phyloP scores from a whole-genome alignment of 1,140 invertebrate genomes.

The Ylistrum balloti region DNA sequence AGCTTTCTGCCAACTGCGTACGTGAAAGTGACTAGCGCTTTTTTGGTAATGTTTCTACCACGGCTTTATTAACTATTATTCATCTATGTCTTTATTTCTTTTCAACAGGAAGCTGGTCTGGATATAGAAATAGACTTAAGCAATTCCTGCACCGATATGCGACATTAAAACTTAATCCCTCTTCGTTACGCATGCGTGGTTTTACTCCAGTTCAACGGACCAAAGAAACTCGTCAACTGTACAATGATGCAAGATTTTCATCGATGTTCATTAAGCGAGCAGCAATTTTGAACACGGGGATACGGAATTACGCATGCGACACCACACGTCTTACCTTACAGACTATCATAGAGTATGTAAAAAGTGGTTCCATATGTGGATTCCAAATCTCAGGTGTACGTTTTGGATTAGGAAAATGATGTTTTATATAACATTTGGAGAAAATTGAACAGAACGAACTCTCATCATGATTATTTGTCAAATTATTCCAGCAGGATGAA shows the following conservation, averaged over 20 bases:
- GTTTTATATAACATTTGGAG: no score
- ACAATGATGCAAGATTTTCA: neutral
- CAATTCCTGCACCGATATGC: neutral
- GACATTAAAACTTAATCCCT: neutral
- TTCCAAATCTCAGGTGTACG: neutral
- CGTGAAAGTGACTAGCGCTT: no score
- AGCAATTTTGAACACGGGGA: neutral
- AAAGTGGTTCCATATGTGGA: neutral
- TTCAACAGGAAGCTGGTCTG: neutral
- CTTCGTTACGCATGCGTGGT: neutral
- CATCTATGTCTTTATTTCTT: neutral
- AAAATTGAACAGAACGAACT: no score
- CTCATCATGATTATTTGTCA: no score
- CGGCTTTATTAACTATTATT: no score
- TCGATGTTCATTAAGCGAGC: neutral
- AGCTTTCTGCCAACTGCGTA: no score
- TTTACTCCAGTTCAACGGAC: neutral
- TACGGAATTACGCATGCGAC: neutral
- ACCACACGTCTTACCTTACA: neutral
- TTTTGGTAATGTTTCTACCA: no score
- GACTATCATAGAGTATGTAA: constrained; percentile 22
- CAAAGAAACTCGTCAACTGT: neutral
- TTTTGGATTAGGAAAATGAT: neutral
- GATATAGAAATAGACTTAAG: neutral
- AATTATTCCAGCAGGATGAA: no score